Evolutionary conservation across 37 sponge, comb jelly and placozoan genomes (phyloP).

Genomic region (Tethya wilhelma): DNA sequence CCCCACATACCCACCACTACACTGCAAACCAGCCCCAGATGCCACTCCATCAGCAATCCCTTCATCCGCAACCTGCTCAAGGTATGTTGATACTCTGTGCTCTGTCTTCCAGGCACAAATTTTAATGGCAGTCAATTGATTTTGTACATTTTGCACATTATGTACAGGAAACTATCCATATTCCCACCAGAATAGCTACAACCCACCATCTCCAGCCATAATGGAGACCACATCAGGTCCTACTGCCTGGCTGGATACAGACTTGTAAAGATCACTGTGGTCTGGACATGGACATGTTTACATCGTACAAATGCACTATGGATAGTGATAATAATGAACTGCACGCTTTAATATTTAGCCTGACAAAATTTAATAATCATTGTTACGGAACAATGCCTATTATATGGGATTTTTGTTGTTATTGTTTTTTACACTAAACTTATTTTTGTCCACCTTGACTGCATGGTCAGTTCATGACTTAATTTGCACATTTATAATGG

Average conservation of each 20-base stretch:
- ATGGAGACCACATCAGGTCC: conserved; percentile 68
- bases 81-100: not conserved
- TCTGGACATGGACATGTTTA: too few species aligned
- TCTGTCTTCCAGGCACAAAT: not conserved
- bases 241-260: conserved; percentile 45
- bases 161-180: conserved; percentile 25
- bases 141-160: not conserved
- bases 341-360: too few species aligned
- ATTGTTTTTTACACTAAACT: too few species aligned
- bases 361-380: too few species aligned
- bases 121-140: not conserved
- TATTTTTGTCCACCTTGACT: too few species aligned
- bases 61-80: conserved; percentile 21
- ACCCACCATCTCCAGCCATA: conserved; percentile 71
- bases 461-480: too few species aligned
- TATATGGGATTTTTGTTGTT: too few species aligned
- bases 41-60: conserved; percentile 34
- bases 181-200: conserved; percentile 32
- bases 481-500: too few species aligned
- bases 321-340: too few species aligned
- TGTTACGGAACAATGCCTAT: too few species aligned
- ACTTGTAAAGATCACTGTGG: conserved; percentile 13
- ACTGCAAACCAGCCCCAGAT: conserved; percentile 38
- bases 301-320: too few species aligned
- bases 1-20: conserved; percentile 39